These are phyloP conservation scores for Malthinus seriepunctatus DNA, from an alignment of 2,888 invertebrate species.

Conservation along the genomic window DNA sequence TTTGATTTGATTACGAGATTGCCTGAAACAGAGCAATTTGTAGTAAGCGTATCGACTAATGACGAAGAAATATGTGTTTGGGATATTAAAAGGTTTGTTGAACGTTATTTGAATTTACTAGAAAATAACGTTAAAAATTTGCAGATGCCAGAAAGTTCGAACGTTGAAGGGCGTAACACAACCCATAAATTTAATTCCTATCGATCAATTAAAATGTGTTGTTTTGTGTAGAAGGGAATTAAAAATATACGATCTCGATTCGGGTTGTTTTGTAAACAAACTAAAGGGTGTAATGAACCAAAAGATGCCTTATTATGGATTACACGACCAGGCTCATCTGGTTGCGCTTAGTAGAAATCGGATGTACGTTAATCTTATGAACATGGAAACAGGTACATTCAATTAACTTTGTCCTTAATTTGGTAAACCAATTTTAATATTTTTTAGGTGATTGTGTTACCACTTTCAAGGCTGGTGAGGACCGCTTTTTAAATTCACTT, in stretches of 20 bases:
- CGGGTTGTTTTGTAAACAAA: conserved; percentile 72
- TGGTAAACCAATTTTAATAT: conserved; percentile 1
- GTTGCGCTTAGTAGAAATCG: conserved; percentile 84
- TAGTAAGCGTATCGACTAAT: conserved; percentile 75
- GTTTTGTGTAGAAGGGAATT: conserved; percentile 83
- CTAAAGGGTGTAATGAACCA: conserved; percentile 90
- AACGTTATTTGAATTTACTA: not conserved
- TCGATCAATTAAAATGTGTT: conserved; percentile 75
- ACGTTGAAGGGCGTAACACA: conserved; percentile 74
- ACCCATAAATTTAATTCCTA: conserved; percentile 77
- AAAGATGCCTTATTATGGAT: conserved; percentile 88
- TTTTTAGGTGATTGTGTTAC: conserved; percentile 74
- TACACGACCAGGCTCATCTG: conserved; percentile 77
- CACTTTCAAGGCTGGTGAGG: conserved; percentile 89
- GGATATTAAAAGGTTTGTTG: conserved; percentile 66
- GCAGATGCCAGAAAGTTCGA: conserved; percentile 67
- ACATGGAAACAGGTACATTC: conserved; percentile 70
- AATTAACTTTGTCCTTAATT: not conserved
- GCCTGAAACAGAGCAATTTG: conserved; percentile 69
- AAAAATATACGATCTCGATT: conserved; percentile 76
- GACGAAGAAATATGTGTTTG: conserved; percentile 80
- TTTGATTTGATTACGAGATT: conserved; percentile 67
- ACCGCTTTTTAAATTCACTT: conserved; percentile 85
- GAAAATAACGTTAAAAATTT: conserved; percentile 10
- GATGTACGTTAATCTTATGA: conserved; percentile 89